Base-by-base conservation (phyloP, 2,888 invertebrate genomes). In the Cheilosia impressa region DNA sequence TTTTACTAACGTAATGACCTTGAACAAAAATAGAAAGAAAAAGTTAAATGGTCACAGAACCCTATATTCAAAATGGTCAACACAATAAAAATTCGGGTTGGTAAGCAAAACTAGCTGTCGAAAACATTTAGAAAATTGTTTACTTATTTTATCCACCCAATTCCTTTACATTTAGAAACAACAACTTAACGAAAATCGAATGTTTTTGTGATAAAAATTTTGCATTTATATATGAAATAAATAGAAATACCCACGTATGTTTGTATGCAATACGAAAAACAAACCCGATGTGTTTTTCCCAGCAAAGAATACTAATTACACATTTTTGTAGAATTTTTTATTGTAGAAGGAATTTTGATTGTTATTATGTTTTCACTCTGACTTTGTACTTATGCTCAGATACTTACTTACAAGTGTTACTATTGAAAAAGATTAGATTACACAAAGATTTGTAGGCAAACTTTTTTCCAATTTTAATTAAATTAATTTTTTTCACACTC, bases 1-100 rank as follows among this genome's bases (percentile, higher is more conserved):
- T 52, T 69, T 41, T 24, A 63, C 60, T 60, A 45, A 27, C 38
- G 69, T 71, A 60, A 55, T 76, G 75, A 76, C 84, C 84, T 84
- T 80, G 60, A 76, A 76, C 22, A 2, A 57, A 71, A 73, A 63
- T 50, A 47, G n/a, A 45, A 58, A 52, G 19, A 38, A n/a, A 41
- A 17, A 31, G 27, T 13, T 38, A 2, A 38, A 38, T 38, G 10
- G 10, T 0, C 38, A 38, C 13, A 50, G 24, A 41, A 41, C 19
- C 4, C 17, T 1, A 15, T 5, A 52, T 41, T n/a, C 19, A 65
- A 17, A n/a, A 45, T 45, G 17, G 6, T 17, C 3, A 50, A 50
- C 9, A 50, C 19, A 22, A 50, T 17, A 6, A 45, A 6, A 45
- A 7, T 17, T 45, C 38, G 13, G 13, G 7, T 45, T 17, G 2